Evolutionary conservation across 1,140 invertebrate species (phyloP).

Genomic region (Brachionus sp.): DNA sequence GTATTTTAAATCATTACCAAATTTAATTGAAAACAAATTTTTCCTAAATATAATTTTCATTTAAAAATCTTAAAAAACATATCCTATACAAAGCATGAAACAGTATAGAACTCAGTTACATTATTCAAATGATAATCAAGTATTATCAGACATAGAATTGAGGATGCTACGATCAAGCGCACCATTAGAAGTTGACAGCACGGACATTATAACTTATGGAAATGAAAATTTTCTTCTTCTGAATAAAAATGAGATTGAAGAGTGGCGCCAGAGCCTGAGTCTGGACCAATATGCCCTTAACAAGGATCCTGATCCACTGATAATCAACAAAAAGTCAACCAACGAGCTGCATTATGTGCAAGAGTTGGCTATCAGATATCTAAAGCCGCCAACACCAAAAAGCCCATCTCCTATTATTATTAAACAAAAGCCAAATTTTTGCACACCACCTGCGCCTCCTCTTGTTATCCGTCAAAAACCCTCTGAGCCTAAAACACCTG

Average conservation of each 20-base stretch:
- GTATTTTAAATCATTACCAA: neutral
- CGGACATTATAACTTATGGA: neutral
- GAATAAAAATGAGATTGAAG: neutral
- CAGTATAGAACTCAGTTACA: neutral
- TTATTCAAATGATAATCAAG: neutral
- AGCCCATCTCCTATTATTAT: conserved; percentile 22
- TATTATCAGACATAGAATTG: conserved; percentile 3
- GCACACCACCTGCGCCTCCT: conserved; percentile 1
- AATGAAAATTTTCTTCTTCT: neutral
- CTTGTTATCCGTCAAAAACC: conserved; percentile 11
- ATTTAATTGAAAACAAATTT: conserved; percentile 8
- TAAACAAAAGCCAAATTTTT: neutral
- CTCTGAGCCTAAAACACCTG: neutral
- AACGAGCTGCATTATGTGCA: conserved; percentile 7
- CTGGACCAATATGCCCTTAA: neutral
- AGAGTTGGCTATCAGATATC: conserved; percentile 32
- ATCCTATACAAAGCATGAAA: neutral
- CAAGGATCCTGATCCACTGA: neutral
- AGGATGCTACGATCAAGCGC: neutral
- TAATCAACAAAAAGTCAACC: neutral
- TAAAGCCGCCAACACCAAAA: conserved; percentile 32
- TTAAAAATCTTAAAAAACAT: neutral
- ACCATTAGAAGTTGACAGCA: neutral
- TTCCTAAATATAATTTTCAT: neutral
- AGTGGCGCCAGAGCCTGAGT: neutral